Evolutionary conservation across 2,113 vertebrate genomes (phyloP).

Genomic region (Okapia johnstoni): DNA sequence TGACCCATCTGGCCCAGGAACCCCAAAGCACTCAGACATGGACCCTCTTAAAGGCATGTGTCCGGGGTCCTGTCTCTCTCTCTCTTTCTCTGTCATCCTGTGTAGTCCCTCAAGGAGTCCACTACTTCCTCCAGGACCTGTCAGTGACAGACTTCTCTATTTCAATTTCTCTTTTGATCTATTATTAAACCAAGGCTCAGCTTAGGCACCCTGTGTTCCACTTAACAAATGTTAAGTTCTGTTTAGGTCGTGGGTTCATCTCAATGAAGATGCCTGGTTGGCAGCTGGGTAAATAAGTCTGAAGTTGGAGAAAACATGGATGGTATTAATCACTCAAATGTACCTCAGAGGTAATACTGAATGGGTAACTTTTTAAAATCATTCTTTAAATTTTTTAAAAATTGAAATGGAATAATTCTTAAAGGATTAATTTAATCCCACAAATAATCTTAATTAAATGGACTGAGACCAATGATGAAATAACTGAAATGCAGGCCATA

Average conservation of each 20-base stretch:
- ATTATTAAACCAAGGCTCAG: background rate
- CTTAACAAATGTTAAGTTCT: background rate
- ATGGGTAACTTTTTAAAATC: background rate
- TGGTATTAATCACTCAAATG: background rate
- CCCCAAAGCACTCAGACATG: background rate
- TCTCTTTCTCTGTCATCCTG: background rate
- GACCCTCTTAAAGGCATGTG: background rate
- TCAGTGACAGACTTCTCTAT: background rate
- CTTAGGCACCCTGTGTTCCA: background rate
- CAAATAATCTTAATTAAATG: conserved; percentile 57
- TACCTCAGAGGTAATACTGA: background rate
- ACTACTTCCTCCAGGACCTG: background rate
- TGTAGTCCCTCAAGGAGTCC: background rate
- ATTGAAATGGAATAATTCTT: conserved; percentile 45
- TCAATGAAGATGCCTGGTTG: background rate
- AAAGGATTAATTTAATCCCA: conserved; percentile 51
- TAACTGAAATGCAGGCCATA: background rate
- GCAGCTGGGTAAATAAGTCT: background rate
- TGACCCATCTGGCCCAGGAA: background rate
- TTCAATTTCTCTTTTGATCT: background rate
- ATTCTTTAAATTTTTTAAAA: background rate
- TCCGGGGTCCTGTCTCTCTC: background rate
- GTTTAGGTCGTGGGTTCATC: background rate
- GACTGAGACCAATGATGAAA: background rate
- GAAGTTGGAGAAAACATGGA: background rate